Evolutionary conservation across 2,888 invertebrate species (phyloP), one percentile per base, ranked within the genome.

Genomic region (Spodoptera littoralis): DNA sequence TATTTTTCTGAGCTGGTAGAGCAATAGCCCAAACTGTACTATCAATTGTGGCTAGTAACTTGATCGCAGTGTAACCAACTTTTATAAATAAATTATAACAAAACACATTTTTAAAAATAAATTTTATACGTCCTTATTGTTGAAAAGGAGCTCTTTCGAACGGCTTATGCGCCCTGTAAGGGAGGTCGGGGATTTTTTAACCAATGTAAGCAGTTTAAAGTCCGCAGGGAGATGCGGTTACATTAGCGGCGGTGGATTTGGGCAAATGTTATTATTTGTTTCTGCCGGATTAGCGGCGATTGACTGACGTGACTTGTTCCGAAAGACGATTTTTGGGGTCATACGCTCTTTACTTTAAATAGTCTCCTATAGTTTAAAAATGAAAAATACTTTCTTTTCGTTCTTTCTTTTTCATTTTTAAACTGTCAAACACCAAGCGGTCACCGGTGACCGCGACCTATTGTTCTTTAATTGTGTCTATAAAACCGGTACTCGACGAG

Each of bases 221-320:
- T 90, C 92, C 90, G 68, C 81, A 65, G 91, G 84, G 85, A 85
- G 70, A 52, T 54, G 81, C 70, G 78, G 80, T 81, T 89, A 83
- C 92, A 92, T 92, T 92, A 92, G 90, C 89, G 83, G 81, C 52
- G 73, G 79, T 80, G 83, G 87, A 83, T 87, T 86, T 82, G 74
- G 65, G 82, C 85, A 91, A 91, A 92, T 91, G 88, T 88, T 92
- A 91, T 92, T 91, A 91, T 91, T 89, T 86, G 80, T 82, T 80
- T 56, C 60, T 70, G 70, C 67, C 67, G 77, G 86, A 80, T 82
- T 78, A 79, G 36, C 50, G 22, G 44, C 55, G 73, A 80, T 82
- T 76, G 82, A 72, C 46, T 50, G 61, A 44, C 27, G 54, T n/a
- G 49, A 50, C 4, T 18, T 51, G 42, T 6, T 11, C 0, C 13